phyloP scores from a whole-genome alignment of 1,140 invertebrate species.

The Linepithema humile region DNA sequence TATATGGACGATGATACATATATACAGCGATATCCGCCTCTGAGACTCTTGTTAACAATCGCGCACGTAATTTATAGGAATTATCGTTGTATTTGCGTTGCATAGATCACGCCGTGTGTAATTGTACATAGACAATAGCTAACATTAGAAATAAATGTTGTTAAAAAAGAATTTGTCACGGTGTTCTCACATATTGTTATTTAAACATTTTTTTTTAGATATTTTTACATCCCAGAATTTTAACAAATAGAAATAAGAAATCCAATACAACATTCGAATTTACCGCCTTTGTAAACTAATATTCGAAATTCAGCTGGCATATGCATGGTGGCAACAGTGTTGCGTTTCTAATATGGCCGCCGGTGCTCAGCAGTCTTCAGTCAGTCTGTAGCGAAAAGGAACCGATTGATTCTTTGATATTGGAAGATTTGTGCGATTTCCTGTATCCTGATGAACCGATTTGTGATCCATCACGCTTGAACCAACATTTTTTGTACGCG shows the following conservation, averaged over 20 bases:
- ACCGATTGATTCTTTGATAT: slow-evolving; percentile 69
- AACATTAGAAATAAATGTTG: slow-evolving; percentile 73
- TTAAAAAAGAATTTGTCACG: slow-evolving; percentile 48
- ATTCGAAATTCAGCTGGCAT: too few relatives aligned
- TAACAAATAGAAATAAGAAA: too few relatives aligned
- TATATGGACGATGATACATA: not conserved
- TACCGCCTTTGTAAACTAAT: not conserved
- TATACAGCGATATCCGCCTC: not conserved
- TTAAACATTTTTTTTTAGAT: not conserved
- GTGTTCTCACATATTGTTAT: not conserved
- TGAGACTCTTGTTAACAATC: slow-evolving; percentile 26
- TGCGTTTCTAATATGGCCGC: slow-evolving; percentile 66
- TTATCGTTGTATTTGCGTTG: slow-evolving; percentile 66
- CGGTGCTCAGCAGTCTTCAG: not conserved
- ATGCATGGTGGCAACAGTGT: not conserved
- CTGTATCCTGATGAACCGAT: slow-evolving; percentile 3
- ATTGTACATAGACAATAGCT: slow-evolving; percentile 69
- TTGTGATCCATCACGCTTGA: not conserved
- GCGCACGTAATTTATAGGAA: slow-evolving; percentile 45
- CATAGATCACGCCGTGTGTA: slow-evolving; percentile 65
- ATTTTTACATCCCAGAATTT: not conserved
- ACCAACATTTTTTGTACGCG: not conserved
- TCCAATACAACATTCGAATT: too few relatives aligned
- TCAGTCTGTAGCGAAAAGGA: slow-evolving; percentile 59
- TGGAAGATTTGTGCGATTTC: slow-evolving; percentile 59